phyloP scores from a whole-genome alignment of 2,113 vertebrate species.

The Pipra filicauda region DNA sequence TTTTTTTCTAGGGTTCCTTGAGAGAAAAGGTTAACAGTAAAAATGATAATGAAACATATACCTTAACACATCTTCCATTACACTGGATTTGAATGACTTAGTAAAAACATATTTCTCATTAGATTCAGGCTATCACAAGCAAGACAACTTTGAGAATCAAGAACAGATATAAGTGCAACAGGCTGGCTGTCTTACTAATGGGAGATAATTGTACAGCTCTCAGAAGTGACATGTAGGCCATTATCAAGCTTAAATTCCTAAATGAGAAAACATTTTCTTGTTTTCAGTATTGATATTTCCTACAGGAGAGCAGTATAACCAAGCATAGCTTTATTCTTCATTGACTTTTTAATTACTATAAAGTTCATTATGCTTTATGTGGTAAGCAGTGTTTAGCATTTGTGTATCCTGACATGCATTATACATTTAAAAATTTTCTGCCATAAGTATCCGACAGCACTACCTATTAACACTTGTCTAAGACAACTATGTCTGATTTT shows the following conservation, averaged over 20 bases:
- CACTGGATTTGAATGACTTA: background rate
- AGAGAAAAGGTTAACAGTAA: background rate
- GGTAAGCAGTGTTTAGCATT: background rate
- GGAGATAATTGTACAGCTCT: background rate
- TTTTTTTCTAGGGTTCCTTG: background rate
- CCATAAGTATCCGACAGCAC: background rate
- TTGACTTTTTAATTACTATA: background rate
- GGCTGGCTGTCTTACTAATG: background rate
- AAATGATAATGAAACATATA: background rate
- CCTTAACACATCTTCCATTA: background rate
- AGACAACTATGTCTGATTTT: background rate
- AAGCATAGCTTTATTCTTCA: background rate
- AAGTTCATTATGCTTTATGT: background rate
- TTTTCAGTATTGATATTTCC: background rate
- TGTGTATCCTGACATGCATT: background rate
- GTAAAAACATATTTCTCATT: background rate
- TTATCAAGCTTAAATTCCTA: background rate
- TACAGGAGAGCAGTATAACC: background rate
- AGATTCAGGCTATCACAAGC: background rate
- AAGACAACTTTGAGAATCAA: background rate
- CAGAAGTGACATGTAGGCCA: background rate
- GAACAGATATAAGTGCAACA: background rate
- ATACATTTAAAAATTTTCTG: background rate
- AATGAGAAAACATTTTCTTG: background rate
- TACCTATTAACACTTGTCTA: background rate